Evolutionary conservation across 2,797 vertebrate species (phyloP).

Genomic region (Hippocampus kuda): DNA sequence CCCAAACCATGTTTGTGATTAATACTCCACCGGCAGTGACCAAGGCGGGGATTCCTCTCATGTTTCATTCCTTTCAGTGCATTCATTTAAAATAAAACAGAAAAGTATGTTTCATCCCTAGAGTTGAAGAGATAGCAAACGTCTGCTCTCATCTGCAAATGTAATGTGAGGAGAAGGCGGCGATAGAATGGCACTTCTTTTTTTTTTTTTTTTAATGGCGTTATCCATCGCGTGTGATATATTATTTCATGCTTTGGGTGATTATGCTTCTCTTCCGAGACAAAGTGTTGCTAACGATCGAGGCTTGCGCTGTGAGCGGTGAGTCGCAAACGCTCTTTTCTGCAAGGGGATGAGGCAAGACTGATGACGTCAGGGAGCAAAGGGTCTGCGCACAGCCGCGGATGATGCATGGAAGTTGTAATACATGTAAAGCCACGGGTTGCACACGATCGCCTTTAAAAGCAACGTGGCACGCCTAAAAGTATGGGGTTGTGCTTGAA

Average conservation of each 20-base stretch:
- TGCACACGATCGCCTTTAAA: constrained; percentile 34
- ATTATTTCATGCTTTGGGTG: constrained; percentile 15
- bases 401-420: constrained; percentile 41
- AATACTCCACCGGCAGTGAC: constrained; percentile 35
- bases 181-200: constrained; percentile 26
- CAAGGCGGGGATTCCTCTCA: constrained; percentile 14
- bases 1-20: constrained; percentile 49
- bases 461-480: constrained; percentile 6
- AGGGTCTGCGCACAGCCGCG: constrained; percentile 17
- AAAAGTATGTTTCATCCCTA: constrained; percentile 32
- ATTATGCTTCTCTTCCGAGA: too few relatives aligned
- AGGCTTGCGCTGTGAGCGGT: constrained; percentile 8
- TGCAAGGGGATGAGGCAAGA: constrained; percentile 17
- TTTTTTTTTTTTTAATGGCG: constrained; percentile 35
- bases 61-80: constrained; percentile 28
- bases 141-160: constrained; percentile 16
- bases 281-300: not conserved
- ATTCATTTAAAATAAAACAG: constrained; percentile 26
- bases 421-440: constrained; percentile 25
- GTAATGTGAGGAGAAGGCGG: constrained; percentile 14
- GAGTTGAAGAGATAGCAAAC: constrained; percentile 45
- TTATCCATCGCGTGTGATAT: constrained; percentile 13
- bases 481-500: too few relatives aligned
- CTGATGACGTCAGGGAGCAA: constrained; percentile 25
- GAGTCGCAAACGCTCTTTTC: constrained; percentile 20